These are phyloP conservation scores for Thaleichthys pacificus DNA, from an alignment of 2,797 vertebrate genomes.

Conservation along the genomic window DNA sequence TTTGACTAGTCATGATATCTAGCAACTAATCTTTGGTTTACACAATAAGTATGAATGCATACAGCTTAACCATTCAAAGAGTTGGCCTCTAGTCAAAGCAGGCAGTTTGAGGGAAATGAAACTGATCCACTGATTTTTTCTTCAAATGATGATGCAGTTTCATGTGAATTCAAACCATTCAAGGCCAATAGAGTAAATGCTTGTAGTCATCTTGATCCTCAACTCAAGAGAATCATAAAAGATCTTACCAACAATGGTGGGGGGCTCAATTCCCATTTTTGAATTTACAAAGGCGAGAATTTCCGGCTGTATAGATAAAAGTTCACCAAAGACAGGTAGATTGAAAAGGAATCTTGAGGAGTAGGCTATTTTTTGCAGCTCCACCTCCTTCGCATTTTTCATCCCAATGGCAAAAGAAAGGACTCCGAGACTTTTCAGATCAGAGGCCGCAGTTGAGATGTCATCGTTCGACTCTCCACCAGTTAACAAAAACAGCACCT, in stretches of 20 bases:
- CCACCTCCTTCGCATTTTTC: slow-evolving; percentile 61
- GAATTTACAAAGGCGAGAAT: slow-evolving; percentile 68
- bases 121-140: slow-evolving; percentile 49
- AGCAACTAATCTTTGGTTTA: slow-evolving; percentile 11
- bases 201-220: slow-evolving; percentile 23
- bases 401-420: slow-evolving; percentile 71
- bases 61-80: slow-evolving; percentile 23
- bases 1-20: neutral
- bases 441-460: slow-evolving; percentile 55
- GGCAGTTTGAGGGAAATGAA: slow-evolving; percentile 51
- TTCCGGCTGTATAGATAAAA: slow-evolving; percentile 72
- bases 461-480: slow-evolving; percentile 73
- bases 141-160: slow-evolving; percentile 55
- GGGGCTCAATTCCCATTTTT: slow-evolving; percentile 60
- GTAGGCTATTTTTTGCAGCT: slow-evolving; percentile 68
- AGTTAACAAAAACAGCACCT: slow-evolving; percentile 73
- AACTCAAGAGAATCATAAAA: slow-evolving; percentile 21
- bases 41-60: slow-evolving; percentile 12
- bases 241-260: slow-evolving; percentile 70
- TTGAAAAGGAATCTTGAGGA: slow-evolving; percentile 68
- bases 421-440: slow-evolving; percentile 62
- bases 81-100: slow-evolving; percentile 26
- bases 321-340: slow-evolving; percentile 70
- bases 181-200: slow-evolving; percentile 13
- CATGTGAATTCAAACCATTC: slow-evolving; percentile 45